Evolutionary conservation across 2,888 invertebrate genomes (phyloP), one percentile per base, ranked within the genome.

Genomic region (Hydraecia micacea): DNA sequence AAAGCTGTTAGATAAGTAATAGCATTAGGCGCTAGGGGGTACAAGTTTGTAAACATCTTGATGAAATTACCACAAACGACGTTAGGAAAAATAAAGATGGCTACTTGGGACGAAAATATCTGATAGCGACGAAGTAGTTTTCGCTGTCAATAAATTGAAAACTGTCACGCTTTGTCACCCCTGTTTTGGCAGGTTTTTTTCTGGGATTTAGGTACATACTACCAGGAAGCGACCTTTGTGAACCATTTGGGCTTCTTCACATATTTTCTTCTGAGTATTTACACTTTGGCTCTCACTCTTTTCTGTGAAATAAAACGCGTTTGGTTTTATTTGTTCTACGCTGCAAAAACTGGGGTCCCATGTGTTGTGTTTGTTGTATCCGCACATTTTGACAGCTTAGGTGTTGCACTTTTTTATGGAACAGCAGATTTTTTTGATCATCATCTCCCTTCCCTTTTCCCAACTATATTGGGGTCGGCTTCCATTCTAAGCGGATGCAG

Each of bases 1-100:
- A 77, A 77, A 63, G 5, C 3, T 52, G n/a, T 62, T n/a, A 68
- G 18, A 25, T 68, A 60, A 76, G 25, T 77, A 52, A 68, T 76
- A 46, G 2, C n/a, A 52, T 77, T 42, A 68, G 32, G n/a, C 32
- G 21, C 42, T n/a, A 52, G 1, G n/a, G 62, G n/a, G 62, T 52
- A n/a, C 42, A 58, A n/a, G 67, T 42, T 55, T 68, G 36, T 69
- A 63, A 77, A 69, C 55, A 77, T 55, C 46, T 69, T 60, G 49
- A 52, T 60, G 18, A 42, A n/a, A 55, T 78, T 42, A 11, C n/a
- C 52, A 46, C 21, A 46, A 77, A 39, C 11, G 9, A 52, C 21
- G 25, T 58, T 52, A 77, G 21, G 32, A 58, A 25, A 49, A 76
- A 32, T 69, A 62, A 49, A 62, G 32, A 32, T 32, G 25, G 18